A percentile compares a stretch with the other conserved stretches of the same genome.
Evolutionary conservation across 2,797 vertebrate genomes (phyloP).

Genomic region (Phalanger gymnotis): DNA sequence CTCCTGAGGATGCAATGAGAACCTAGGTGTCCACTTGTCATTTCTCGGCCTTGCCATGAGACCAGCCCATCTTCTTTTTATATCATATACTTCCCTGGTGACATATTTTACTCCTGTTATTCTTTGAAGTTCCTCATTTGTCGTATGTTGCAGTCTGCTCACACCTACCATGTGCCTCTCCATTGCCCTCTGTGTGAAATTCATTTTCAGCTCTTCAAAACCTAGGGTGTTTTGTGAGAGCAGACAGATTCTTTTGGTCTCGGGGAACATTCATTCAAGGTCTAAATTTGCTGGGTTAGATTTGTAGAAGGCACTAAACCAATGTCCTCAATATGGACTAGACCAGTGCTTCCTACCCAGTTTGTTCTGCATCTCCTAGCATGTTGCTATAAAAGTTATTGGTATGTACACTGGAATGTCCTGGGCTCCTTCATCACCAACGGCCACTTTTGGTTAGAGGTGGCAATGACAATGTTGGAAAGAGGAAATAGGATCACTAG

Average conservation of each 20-base stretch:
- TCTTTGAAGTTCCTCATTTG: neutral
- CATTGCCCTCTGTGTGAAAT: neutral
- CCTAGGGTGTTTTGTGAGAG: neutral
- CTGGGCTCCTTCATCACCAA: neutral
- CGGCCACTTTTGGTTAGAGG: neutral
- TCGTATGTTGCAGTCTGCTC: neutral
- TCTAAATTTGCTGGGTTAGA: neutral
- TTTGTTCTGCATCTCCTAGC: neutral
- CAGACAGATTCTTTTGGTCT: neutral
- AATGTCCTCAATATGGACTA: neutral
- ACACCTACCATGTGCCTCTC: neutral
- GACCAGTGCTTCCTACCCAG: neutral
- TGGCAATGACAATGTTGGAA: neutral
- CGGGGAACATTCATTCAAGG: neutral
- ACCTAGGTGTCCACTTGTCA: neutral
- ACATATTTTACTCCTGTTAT: neutral
- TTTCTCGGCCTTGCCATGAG: neutral
- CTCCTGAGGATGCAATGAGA: neutral
- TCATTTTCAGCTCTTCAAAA: neutral
- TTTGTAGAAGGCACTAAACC: neutral
- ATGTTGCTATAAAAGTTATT: neutral
- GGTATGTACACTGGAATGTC: neutral
- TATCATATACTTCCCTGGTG: neutral
- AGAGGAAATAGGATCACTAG: neutral
- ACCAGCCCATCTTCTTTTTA: neutral